Conservation (phyloP, 2,888 invertebrate genomes). For the Tortricodes alternella region DNA sequence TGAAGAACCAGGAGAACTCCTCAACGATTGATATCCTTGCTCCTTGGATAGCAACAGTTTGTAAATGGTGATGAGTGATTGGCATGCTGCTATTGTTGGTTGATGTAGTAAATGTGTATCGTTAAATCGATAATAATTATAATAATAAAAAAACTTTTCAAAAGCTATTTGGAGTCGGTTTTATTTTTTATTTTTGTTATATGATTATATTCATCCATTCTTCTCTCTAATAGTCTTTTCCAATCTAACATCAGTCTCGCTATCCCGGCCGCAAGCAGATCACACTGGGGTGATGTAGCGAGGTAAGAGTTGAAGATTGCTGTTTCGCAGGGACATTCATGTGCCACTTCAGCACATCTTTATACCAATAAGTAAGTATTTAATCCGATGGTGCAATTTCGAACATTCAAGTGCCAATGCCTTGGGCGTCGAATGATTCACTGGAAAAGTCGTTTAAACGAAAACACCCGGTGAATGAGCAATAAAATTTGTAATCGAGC, state of each 20-base stretch:
- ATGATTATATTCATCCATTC: too few relatives aligned
- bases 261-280: neutral
- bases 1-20: too few relatives aligned
- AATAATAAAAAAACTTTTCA: too few relatives aligned
- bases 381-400: neutral
- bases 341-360: neutral
- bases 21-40: too few relatives aligned
- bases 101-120: too few relatives aligned
- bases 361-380: neutral
- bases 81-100: too few relatives aligned
- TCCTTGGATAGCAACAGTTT: too few relatives aligned
- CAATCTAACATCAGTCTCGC: neutral
- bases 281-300: neutral
- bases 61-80: too few relatives aligned
- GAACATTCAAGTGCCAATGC: neutral
- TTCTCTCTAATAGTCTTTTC: neutral
- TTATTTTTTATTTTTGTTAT: too few relatives aligned
- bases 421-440: neutral
- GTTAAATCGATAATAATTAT: too few relatives aligned
- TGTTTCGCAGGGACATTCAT: neutral
- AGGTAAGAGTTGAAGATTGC: neutral
- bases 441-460: constrained; percentile 2
- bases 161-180: too few relatives aligned
- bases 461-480: constrained; percentile 1
- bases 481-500: constrained; percentile 1